Base-by-base conservation (phyloP, 2,797 vertebrate species). In the Protonibea diacanthus region DNA sequence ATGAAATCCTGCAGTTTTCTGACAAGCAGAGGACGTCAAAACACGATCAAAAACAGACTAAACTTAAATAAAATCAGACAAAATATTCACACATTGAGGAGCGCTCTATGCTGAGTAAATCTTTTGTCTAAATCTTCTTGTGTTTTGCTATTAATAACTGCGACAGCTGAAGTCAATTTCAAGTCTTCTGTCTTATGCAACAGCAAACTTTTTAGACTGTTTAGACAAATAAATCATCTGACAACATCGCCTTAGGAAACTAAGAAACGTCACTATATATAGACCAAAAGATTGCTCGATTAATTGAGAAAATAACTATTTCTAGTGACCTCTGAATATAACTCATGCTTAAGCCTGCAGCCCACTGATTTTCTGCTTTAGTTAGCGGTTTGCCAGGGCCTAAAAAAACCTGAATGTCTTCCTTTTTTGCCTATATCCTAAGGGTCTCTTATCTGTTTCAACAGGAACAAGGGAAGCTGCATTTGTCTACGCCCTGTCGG, bases 391-490 rank as follows among this genome's bases (percentile, higher is more conserved):
- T 63, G 8, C 2, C 8, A 4, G 9, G 11, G 4, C 3, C n/a
- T 18, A 18, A 20, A 23, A 42, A 23, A 44, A 8, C 49, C 1
- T 40, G 33, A 18, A 3, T 1, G 0, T 68, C 3, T 63, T 42
- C 3, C 11, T 17, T 62, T 70, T 42, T 48, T 1, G 13, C 10
- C 13, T 15, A 4, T 48, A 8, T 76, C 23, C 78, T 62, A 53
- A 40, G 20, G 2, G 18, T 67, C 73, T 80, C 20, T 73, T 55
- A 4, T 68, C 21, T 86, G 85, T 45, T 52, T 58, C 15, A 0
- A 3, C 91, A 99, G 98, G 98, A 85, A 99, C 98, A 21, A 95
- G 98, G 85, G 98, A 99, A 92, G 95, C 98, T 3, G 98, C 98
- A 1, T 99, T 99, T 75, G 97, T 99, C 72, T 97, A 99, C 45